Base-by-base conservation (phyloP, 1,140 invertebrate species). In the Helicoverpa zea region DNA sequence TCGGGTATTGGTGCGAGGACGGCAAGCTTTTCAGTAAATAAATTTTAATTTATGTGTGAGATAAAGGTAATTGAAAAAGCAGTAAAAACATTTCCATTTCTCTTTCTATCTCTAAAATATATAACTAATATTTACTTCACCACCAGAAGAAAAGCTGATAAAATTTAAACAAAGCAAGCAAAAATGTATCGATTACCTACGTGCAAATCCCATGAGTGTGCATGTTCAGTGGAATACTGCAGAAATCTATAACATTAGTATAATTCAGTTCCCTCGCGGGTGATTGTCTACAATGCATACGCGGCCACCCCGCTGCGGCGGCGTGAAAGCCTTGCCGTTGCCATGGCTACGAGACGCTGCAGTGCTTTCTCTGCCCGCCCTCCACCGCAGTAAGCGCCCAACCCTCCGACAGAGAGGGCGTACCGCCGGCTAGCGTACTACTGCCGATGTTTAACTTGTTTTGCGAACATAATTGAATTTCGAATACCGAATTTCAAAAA, bases 341-440 rank as follows among this genome's bases (percentile, higher is more conserved):
- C 83, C 84, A 93, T 93, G 87, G 88, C 82, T 85, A 94, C 91
- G 66, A 87, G 93, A 94, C 93, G 93, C 92, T 89, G 91, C 93
- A 91, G 91, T 89, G 85, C 89, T 88, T 88, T 87, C 80, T 61
- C 84, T 86, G 83, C 88, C 91, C 91, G 87, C 91, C 91, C 89
- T 89, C 87, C 84, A 63, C 83, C 90, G 89, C 93, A 94, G 93
- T 94, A 86, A 87, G 89, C 88, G 84, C 82, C 79, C 83, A 68
- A 43, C 79, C 77, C 68, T 81, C 86, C 81, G 16, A 52, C 72
- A 35, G 87, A 64, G 77, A 73, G 83, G 86, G 82, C 85, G 87
- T 77, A 16, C 13, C 43, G 61, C 7, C 47, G 30, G 18, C 23
- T 78, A 23, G 13, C 56, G 11, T 10, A 63, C 30, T 49, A 61